Evolutionary conservation across 2,888 invertebrate genomes (phyloP), one percentile per base, ranked within the genome.

Genomic region (Trissoscelio sp.): DNA sequence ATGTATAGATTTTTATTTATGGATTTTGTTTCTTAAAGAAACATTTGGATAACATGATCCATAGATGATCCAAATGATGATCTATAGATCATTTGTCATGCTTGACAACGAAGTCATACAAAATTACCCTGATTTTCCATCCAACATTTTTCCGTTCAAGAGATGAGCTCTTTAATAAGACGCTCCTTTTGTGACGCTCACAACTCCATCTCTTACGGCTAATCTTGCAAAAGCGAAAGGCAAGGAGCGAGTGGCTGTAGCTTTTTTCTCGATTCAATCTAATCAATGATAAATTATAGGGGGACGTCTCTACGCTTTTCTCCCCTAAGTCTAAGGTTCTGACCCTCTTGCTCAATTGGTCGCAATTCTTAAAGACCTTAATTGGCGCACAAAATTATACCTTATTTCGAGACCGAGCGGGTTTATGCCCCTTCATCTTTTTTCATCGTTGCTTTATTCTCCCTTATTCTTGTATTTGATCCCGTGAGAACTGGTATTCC

Each of bases 321-420:
- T 88, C 88, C 88, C 89, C 88, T 85, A 87, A 85, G 88, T 88
- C 88, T 88, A 88, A 89, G 86, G 87, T 85, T 86, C 88, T 89
- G 90, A 91, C 90, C 90, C 90, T 90, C 89, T 89, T 88, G 90
- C 90, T 91, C 91, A 89, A 91, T 91, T 91, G 91, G 90, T 91
- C 88, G 87, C 90, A 90, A 91, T 91, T 91, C 91, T 91, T 91
- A 90, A 91, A 91, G 91, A 91, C 91, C 91, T 91, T 91, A 91
- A 91, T 91, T 91, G 91, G 91, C 88, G 91, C 90, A 90, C 89
- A 90, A 91, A 91, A 91, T 91, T 91, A 91, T 91, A 91, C 90
- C 91, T 91, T 91, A 91, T 91, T 90, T 84, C 77, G 64, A 72
- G 73, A 70, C 79, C 60, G 69, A 72, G 75, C 67, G 22, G 58